Percentiles rank a stretch among this genome's conserved stretches.
Conservation (phyloP, 2,888 invertebrate species). For the Stramonita haemastoma region DNA sequence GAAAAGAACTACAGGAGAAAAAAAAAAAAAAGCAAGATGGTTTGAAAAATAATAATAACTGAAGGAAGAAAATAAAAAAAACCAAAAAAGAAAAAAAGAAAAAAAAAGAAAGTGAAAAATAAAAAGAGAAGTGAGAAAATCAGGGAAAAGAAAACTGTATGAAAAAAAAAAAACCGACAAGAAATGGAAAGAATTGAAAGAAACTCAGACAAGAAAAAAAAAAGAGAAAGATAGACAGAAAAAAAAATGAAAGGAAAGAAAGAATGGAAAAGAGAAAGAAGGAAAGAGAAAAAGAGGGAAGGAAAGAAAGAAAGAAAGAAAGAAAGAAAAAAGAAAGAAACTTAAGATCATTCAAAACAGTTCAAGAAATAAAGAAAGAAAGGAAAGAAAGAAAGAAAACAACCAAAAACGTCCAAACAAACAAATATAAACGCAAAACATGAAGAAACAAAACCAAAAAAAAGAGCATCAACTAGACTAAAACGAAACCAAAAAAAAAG, state of each 20-base stretch:
- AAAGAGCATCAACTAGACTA: too few species aligned
- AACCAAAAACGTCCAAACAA: not conserved
- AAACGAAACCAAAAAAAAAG: too few species aligned
- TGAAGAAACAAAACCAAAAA: too few species aligned
- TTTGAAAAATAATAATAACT: too few species aligned
- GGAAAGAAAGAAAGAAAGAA: not conserved
- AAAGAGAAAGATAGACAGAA: not conserved
- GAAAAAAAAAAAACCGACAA: too few species aligned
- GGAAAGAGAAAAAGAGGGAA: not conserved
- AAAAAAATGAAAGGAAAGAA: not conserved
- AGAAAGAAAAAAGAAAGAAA: not conserved
- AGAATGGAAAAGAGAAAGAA: not conserved
- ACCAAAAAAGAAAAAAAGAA: not conserved
- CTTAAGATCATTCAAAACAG: not conserved
- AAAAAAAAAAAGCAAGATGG: too few species aligned
- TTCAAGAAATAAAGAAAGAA: not conserved
- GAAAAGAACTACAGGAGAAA: too few species aligned
- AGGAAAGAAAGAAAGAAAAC: not conserved
- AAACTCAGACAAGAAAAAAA: not conserved
- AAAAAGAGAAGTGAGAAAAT: not conserved
- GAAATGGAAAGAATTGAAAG: not conserved
- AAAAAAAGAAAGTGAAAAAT: not conserved
- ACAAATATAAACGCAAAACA: not conserved
- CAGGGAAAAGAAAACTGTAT: not conserved
- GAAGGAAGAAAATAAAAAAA: not conserved